Percentiles rank a stretch among this genome's conserved stretches.
Evolutionary conservation across 2,113 vertebrate species (phyloP).

Genomic region (Corapipo altera): DNA sequence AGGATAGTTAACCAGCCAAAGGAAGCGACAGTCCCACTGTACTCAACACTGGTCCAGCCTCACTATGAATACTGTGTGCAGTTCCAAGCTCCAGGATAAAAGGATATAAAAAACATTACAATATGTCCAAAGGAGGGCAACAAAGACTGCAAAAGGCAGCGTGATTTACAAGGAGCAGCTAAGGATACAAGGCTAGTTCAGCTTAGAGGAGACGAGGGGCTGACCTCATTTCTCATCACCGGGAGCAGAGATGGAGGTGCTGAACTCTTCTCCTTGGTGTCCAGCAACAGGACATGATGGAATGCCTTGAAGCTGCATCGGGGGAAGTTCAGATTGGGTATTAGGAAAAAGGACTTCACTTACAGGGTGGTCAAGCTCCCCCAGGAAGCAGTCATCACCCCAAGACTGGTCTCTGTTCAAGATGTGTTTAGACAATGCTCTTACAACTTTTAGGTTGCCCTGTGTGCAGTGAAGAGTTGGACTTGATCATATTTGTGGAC

Average conservation of each 20-base stretch:
- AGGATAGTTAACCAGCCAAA: background rate
- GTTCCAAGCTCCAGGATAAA: background rate
- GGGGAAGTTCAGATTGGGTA: background rate
- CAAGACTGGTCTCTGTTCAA: background rate
- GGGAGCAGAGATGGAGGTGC: background rate
- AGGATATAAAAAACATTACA: background rate
- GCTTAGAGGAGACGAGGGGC: background rate
- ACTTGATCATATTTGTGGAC: background rate
- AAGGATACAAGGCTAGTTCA: background rate
- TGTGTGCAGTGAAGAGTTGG: fast-evolving
- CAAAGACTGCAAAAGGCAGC: background rate
- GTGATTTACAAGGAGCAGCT: background rate
- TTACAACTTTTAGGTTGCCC: background rate
- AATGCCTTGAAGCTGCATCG: background rate
- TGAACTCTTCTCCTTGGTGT: background rate
- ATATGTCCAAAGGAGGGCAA: background rate
- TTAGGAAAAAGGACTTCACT: background rate
- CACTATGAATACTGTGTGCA: no score
- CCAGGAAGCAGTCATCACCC: background rate
- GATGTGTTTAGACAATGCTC: fast-evolving
- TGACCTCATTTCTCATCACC: background rate
- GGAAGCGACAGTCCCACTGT: background rate
- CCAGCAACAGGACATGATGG: background rate
- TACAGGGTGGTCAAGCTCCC: background rate
- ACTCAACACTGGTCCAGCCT: background rate